Conservation (phyloP, 2,888 invertebrate species). For the Temnothorax unifasciatus region DNA sequence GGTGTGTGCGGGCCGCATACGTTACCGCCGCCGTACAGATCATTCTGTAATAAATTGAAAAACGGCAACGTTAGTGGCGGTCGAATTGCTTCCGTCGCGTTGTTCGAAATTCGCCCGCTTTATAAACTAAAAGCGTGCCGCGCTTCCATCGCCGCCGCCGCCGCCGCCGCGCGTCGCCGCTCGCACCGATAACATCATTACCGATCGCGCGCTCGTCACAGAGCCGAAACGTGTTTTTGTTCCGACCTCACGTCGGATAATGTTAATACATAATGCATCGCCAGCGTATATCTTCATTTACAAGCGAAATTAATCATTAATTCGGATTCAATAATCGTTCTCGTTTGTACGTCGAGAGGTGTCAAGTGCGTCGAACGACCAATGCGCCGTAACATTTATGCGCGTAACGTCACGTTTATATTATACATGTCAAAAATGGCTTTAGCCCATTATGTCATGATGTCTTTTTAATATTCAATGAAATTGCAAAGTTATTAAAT, state of each 20-base stretch:
- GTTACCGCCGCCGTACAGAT: conserved; percentile 23
- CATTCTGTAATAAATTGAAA: conserved; percentile 54
- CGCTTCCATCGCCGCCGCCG: conserved; percentile 11
- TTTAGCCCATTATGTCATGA: conserved; percentile 41
- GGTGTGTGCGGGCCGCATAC: conserved; percentile 7
- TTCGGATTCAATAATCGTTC: conserved; percentile 55
- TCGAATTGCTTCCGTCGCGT: conserved; percentile 51
- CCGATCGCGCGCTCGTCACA: conserved; percentile 34
- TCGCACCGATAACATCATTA: conserved; percentile 29
- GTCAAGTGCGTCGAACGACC: conserved; percentile 45
- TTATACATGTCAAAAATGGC: conserved; percentile 46
- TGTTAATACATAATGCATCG: conserved; percentile 56
- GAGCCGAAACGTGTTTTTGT: conserved; percentile 54
- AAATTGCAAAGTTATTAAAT: conserved; percentile 53
- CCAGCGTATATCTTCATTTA: conserved; percentile 52
- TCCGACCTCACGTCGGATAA: conserved; percentile 44
- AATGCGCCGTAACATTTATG: conserved; percentile 49
- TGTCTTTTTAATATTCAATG: conserved; percentile 52
- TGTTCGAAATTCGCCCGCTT: conserved; percentile 42
- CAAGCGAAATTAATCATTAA: conserved; percentile 57
- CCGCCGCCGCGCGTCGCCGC: too few species aligned
- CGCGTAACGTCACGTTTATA: conserved; percentile 29
- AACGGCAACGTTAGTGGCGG: conserved; percentile 36
- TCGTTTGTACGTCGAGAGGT: conserved; percentile 54
- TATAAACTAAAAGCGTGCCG: conserved; percentile 46